Percentiles rank a stretch among this genome's conserved stretches.
phyloP scores from a whole-genome alignment of 2,113 vertebrate species.

The Burhinus oedicnemus region DNA sequence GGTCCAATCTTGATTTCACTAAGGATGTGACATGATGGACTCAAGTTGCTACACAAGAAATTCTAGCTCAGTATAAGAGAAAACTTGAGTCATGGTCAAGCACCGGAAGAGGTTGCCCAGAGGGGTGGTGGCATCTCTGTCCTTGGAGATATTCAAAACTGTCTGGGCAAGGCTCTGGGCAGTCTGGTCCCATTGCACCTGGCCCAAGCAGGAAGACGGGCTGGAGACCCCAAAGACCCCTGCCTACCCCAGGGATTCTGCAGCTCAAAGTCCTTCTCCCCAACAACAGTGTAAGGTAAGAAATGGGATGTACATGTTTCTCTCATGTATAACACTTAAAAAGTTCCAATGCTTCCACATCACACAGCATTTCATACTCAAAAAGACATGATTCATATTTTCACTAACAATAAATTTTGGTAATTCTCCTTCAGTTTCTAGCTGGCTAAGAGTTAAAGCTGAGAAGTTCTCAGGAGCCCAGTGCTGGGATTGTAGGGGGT shows the following conservation, averaged over 20 bases:
- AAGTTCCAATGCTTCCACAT: accelerated
- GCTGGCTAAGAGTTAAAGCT: conserved; percentile 18
- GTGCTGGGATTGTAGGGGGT: background rate
- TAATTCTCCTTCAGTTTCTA: background rate
- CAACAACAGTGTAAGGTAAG: background rate
- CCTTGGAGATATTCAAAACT: background rate
- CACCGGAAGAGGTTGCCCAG: background rate
- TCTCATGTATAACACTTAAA: background rate
- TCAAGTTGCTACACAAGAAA: background rate
- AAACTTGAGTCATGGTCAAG: background rate
- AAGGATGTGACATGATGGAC: background rate
- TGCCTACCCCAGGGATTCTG: background rate
- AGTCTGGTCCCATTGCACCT: background rate
- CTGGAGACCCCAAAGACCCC: background rate
- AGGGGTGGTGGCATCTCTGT: background rate
- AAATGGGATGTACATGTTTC: background rate
- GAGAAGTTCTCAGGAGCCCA: background rate
- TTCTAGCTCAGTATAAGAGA: background rate
- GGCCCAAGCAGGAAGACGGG: background rate
- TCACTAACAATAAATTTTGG: background rate
- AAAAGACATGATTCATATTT: background rate
- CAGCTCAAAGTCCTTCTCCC: background rate
- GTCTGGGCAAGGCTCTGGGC: background rate
- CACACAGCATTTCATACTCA: background rate
- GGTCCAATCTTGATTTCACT: background rate